Evolutionary conservation across 2,797 vertebrate genomes (phyloP).

Genomic region (Catamblyrhynchus diadema): DNA sequence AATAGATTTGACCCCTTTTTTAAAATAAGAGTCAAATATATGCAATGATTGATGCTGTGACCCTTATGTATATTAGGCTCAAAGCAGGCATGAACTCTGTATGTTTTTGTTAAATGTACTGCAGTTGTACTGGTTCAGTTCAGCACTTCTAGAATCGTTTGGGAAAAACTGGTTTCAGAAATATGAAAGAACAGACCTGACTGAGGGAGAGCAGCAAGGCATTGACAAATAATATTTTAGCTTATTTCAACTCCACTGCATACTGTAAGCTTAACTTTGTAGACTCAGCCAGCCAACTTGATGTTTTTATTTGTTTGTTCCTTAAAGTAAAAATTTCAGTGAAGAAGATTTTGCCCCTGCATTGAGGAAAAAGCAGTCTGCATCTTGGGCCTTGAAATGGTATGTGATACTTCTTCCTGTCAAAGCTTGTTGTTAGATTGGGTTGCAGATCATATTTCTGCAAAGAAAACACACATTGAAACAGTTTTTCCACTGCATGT

Average conservation of each 20-base stretch:
- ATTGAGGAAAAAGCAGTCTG: constrained; percentile 93
- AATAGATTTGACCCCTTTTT: neutral
- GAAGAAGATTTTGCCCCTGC: constrained; percentile 90
- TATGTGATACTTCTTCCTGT: constrained; percentile 56
- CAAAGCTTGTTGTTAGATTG: neutral
- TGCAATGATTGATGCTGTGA: neutral
- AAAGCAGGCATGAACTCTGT: neutral
- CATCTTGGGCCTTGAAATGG: constrained; percentile 96
- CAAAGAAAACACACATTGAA: neutral
- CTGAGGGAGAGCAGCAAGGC: neutral
- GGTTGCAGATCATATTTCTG: neutral
- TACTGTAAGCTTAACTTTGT: neutral
- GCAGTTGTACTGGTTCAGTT: neutral
- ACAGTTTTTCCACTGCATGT: fast-evolving
- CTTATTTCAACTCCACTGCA: neutral
- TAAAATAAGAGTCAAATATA: neutral
- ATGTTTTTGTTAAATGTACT: neutral
- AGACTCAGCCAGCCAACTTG: neutral
- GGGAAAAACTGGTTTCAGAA: neutral
- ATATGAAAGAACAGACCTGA: neutral
- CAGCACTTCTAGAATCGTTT: neutral
- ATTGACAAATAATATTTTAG: neutral
- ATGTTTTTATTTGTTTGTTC: neutral
- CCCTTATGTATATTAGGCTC: fast-evolving
- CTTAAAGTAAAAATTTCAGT: constrained; percentile 85